Conservation (phyloP, 1,140 invertebrate species). For the Pseudomyrmex dendroicus region DNA sequence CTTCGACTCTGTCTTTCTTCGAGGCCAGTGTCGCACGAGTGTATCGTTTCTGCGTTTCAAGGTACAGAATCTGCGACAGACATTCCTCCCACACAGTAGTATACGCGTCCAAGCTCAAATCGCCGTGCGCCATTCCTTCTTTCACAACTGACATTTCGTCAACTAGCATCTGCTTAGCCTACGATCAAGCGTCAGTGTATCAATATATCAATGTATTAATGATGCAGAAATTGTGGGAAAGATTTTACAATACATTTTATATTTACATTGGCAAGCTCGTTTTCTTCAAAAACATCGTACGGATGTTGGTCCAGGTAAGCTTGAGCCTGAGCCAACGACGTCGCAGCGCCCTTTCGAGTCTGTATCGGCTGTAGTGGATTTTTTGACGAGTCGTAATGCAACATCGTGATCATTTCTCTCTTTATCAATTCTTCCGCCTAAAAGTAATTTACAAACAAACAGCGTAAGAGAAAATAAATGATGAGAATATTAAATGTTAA, state of each 20-base stretch:
- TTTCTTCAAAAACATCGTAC: slow-evolving; percentile 90
- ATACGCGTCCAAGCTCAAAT: slow-evolving; percentile 95
- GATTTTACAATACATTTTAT: slow-evolving; percentile 18
- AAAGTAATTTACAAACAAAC: slow-evolving; percentile 9
- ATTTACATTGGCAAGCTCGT: slow-evolving; percentile 89
- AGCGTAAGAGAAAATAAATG: background rate
- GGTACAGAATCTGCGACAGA: slow-evolving; percentile 93
- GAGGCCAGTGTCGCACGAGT: slow-evolving; percentile 97
- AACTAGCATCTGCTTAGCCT: slow-evolving; percentile 89
- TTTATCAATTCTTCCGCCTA: slow-evolving; percentile 98
- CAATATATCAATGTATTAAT: slow-evolving; percentile 19
- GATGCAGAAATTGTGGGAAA: slow-evolving; percentile 11
- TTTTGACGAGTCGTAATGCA: slow-evolving; percentile 94
- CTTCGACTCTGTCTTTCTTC: slow-evolving; percentile 98
- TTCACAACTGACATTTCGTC: slow-evolving; percentile 96
- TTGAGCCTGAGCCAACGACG: slow-evolving; percentile 87
- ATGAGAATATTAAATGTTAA: slow-evolving; percentile 12
- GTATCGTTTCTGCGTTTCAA: slow-evolving; percentile 95
- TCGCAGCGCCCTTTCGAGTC: slow-evolving; percentile 81
- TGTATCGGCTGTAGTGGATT: slow-evolving; percentile 86
- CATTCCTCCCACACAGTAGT: slow-evolving; percentile 99
- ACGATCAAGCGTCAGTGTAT: slow-evolving; percentile 61
- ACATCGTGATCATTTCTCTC: slow-evolving; percentile 98
- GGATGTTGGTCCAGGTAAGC: slow-evolving; percentile 94
- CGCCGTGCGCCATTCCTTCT: slow-evolving; percentile 97